Conservation (phyloP, 2,113 vertebrate genomes). For the Peucedramus taeniatus region DNA sequence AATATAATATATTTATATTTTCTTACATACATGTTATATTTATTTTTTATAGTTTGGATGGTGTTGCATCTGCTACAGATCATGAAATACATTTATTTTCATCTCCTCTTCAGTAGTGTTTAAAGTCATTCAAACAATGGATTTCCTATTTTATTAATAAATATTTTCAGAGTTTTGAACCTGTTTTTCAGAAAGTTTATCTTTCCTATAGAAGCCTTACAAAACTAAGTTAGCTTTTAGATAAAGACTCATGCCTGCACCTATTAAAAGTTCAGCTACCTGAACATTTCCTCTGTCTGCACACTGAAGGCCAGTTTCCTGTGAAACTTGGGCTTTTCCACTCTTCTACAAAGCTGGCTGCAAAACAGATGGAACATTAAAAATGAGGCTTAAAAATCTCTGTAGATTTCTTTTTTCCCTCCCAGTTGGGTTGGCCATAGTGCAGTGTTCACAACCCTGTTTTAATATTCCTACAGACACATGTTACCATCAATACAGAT, state of each 20-base stretch:
- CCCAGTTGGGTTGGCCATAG: neutral
- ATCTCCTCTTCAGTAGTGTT: neutral
- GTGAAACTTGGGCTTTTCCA: neutral
- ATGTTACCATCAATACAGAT: neutral
- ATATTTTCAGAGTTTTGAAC: neutral
- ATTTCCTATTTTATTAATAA: neutral
- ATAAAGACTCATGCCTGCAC: neutral
- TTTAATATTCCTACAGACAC: neutral
- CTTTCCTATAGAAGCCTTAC: neutral
- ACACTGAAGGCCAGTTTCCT: neutral
- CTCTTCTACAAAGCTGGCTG: neutral
- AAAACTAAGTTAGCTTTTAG: neutral
- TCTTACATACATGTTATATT: neutral
- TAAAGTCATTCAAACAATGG: neutral
- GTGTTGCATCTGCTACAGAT: neutral
- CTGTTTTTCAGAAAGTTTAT: neutral
- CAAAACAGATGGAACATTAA: neutral
- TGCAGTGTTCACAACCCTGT: neutral
- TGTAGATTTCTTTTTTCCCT: neutral
- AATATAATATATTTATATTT: neutral
- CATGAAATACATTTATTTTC: neutral
- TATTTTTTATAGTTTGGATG: neutral
- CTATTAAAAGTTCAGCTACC: neutral
- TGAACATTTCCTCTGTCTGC: neutral
- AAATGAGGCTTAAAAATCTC: neutral